Evolutionary conservation across 2,888 invertebrate genomes (phyloP).

Genomic region (Osmoderma eremita): DNA sequence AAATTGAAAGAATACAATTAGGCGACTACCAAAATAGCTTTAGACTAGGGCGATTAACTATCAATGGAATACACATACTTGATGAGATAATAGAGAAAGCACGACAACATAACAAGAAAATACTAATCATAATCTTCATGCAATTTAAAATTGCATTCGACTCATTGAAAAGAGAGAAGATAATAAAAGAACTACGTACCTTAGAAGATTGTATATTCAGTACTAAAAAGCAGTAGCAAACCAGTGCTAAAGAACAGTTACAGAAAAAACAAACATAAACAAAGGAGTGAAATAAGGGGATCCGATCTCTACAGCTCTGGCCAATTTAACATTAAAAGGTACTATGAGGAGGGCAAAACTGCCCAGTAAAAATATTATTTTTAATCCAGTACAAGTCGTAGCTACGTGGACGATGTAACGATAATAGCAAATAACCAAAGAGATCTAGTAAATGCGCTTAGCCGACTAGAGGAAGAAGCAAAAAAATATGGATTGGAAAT

Average conservation of each 20-base stretch:
- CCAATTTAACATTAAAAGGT: background rate
- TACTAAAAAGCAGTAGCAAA: background rate
- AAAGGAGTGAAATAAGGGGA: conserved; percentile 3
- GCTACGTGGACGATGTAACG: background rate
- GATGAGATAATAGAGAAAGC: background rate
- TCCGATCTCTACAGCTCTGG: background rate
- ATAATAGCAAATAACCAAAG: conserved; percentile 1
- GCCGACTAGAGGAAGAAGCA: background rate
- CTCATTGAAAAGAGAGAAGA: too few relatives aligned
- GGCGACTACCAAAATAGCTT: background rate
- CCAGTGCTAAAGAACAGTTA: background rate
- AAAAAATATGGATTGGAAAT: background rate
- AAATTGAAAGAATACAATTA: background rate
- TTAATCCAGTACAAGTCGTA: background rate
- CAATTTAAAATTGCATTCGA: too few relatives aligned
- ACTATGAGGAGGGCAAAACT: background rate
- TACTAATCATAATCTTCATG: too few relatives aligned
- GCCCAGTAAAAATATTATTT: background rate
- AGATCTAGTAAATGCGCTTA: too few relatives aligned
- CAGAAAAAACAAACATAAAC: conserved; percentile 3
- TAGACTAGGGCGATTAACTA: background rate
- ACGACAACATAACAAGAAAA: too few relatives aligned
- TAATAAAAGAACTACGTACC: too few relatives aligned
- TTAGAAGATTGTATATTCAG: background rate
- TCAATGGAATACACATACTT: background rate